Evolutionary conservation across 2,113 vertebrate genomes (phyloP).

Genomic region (Cochlearius cochlearius): DNA sequence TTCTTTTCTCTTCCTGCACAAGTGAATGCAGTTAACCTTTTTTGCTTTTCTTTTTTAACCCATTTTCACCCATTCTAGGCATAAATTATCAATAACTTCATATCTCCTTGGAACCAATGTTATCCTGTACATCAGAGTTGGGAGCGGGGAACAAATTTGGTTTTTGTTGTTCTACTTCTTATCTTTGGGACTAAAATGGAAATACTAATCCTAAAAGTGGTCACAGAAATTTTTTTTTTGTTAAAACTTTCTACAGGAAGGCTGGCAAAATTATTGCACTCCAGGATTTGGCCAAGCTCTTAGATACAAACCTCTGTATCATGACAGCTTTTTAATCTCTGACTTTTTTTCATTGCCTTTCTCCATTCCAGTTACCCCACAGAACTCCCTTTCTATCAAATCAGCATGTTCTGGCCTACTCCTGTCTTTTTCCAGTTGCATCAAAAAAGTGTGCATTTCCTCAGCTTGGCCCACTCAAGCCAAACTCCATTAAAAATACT

Average conservation of each 20-base stretch:
- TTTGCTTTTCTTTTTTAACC: background rate
- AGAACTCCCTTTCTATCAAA: background rate
- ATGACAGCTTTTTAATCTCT: background rate
- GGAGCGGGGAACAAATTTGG: background rate
- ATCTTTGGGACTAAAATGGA: background rate
- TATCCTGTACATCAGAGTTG: background rate
- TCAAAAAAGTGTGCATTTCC: background rate
- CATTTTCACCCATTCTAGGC: background rate
- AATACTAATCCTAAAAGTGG: background rate
- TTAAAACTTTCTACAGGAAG: background rate
- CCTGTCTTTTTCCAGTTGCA: background rate
- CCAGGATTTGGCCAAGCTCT: background rate
- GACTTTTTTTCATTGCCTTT: background rate
- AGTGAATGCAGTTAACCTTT: background rate
- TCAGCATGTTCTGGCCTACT: background rate
- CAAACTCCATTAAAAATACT: background rate
- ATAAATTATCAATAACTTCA: background rate
- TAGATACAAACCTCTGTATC: background rate
- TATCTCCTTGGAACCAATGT: background rate
- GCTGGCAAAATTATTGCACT: background rate
- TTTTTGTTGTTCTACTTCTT: background rate
- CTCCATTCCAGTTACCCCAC: background rate
- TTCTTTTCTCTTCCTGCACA: background rate
- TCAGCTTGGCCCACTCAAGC: background rate
- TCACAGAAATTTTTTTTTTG: background rate